A percentile compares a stretch with the other conserved stretches of the same genome.
Conservation (phyloP, 2,113 vertebrate genomes). For the Mesoclemmys tuberculata region DNA sequence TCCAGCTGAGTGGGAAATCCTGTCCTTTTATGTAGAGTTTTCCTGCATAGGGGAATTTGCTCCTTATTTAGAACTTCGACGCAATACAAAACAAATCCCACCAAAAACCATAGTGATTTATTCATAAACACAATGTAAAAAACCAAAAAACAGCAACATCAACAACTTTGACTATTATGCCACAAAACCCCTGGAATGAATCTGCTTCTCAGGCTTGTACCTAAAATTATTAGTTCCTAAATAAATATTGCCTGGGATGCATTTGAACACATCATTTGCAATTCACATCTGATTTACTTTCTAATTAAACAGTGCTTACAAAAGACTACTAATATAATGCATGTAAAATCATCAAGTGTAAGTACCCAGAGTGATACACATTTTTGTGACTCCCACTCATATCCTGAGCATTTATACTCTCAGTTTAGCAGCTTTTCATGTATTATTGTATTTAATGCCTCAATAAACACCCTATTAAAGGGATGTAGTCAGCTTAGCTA, state of each 20-base stretch:
- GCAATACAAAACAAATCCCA: background rate
- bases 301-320: conserved; percentile 46
- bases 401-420: background rate
- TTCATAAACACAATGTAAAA: background rate
- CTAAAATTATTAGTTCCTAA: background rate
- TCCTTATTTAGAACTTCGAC: background rate
- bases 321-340: conserved; percentile 25
- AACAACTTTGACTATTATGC: background rate
- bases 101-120: background rate
- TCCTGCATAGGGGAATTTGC: background rate
- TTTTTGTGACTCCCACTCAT: background rate
- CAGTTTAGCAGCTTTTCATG: background rate
- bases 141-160: background rate
- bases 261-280: conserved; percentile 50
- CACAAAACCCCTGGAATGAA: conserved; percentile 15
- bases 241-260: conserved; percentile 20
- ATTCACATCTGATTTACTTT: conserved; percentile 53
- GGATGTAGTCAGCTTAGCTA: background rate
- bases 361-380: background rate
- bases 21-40: background rate
- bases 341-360: conserved; percentile 7
- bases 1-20: background rate
- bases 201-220: background rate
- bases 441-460: background rate
- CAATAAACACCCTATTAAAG: background rate